A percentile compares a stretch with the other conserved stretches of the same genome.
These are phyloP conservation scores for Tyria jacobaeae DNA, from an alignment of 2,888 invertebrate species.

Conservation along the genomic window DNA sequence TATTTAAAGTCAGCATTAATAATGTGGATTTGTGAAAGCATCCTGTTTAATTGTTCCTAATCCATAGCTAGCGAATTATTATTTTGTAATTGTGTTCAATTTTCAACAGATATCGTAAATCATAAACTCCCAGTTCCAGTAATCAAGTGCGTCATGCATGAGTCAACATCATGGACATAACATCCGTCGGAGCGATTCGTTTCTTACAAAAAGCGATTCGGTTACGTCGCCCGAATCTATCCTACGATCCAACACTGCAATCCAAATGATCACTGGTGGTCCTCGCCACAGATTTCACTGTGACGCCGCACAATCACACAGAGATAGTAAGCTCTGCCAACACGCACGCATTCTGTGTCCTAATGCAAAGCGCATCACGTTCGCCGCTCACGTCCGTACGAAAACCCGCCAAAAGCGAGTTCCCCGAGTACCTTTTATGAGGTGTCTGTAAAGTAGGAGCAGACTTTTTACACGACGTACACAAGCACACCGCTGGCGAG, in stretches of 20 bases:
- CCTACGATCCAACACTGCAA: conserved; percentile 85
- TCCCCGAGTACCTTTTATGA: conserved; percentile 65
- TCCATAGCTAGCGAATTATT: conserved; percentile 26
- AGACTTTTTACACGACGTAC: conserved; percentile 49
- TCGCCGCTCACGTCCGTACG: conserved; percentile 69
- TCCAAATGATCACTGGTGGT: conserved; percentile 80
- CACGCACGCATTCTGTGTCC: conserved; percentile 78
- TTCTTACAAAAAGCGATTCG: conserved; percentile 76
- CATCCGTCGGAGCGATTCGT: conserved; percentile 75
- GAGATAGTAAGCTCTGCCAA: conserved; percentile 59
- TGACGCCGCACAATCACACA: conserved; percentile 66
- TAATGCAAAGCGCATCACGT: conserved; percentile 76
- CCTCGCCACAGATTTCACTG: conserved; percentile 76
- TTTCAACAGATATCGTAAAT: conserved; percentile 53
- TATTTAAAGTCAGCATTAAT: conserved; percentile 22
- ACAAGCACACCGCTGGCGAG: conserved; percentile 69
- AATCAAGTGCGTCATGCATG: conserved; percentile 85
- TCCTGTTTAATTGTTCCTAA: conserved; percentile 25
- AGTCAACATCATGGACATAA: conserved; percentile 83
- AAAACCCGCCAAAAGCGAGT: conserved; percentile 84
- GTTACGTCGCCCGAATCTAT: conserved; percentile 67
- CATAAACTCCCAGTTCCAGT: conserved; percentile 78
- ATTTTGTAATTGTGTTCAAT: conserved; percentile 38
- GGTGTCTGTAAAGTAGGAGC: conserved; percentile 46
- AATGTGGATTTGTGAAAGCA: neutral